Evolutionary conservation across 2,113 vertebrate genomes (phyloP), one percentile per base, ranked within the genome.

Genomic region (Hipposideros armiger): DNA sequence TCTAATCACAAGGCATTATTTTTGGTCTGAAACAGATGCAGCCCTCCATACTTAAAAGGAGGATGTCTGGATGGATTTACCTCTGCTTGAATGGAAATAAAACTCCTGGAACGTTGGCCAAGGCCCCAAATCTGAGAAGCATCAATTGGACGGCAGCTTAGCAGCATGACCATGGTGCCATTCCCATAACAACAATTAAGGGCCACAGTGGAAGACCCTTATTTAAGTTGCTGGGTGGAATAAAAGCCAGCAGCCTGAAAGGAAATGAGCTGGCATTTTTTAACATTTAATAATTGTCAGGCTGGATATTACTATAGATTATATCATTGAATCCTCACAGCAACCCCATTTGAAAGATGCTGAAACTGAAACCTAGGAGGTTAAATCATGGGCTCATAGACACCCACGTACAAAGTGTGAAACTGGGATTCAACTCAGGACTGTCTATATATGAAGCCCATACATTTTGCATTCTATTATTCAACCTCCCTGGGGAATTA

Each of bases 1-100:
- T 98, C 98, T 98, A 98, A 98, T 98, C 96, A 97, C 97, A 98
- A 98, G 98, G 97, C 98, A 98, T 98, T 98, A 98, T 98, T 98
- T 98, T 97, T 97, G 98, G 97, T 98, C 98, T 98, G 96, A 98
- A 98, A 98, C 93, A 98, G 97, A 98, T 97, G 95, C 96, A 95
- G 97, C 91, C 97, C 96, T 97, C 45, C 81, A 97, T 97, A 95
- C 97, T 98, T 97, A 97, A 97, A 98, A 97, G 96, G 84, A 98
- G 96, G 97, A 95, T 91, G 88, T 97, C 98, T 97, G 95, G 97
- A 97, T 91, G 69, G 94, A 97, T 95, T 98, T 96, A 98, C 98
- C 98, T 98, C 98, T 97, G 50, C 97, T 96, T 96, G 92, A 97
- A 97, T 70, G 83, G 96, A 94, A 95, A 95, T 52, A 94, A 96